Base-by-base conservation (phyloP, 2,888 invertebrate species). In the Theodoxus fluviatilis region DNA sequence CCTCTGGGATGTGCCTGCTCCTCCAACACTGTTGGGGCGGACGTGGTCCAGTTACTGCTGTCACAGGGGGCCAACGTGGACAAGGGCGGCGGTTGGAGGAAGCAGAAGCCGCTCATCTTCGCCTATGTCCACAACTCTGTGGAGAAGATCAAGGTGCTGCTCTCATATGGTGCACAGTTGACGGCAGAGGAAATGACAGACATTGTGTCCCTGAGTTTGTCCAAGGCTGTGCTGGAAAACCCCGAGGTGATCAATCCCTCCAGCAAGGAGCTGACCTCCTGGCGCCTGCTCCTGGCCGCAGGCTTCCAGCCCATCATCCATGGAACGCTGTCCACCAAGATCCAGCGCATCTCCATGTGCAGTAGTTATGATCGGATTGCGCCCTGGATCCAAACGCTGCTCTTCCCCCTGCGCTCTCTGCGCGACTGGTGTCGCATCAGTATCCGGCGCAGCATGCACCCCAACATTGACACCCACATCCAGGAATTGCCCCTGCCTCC, bases 51-150 rank as follows among this genome's bases (percentile, higher is more conserved):
- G 35, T 73, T 83, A 37, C 74, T 83, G n/a, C 78, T 83, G 7
- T 75, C 79, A 47, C 72, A 78, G 49, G 82, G 82, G 15, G 83
- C 82, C 40, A 81, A 83, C 65, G 81, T 81, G 7, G 81, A 82
- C 65, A 80, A 79, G 70, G 82, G 81, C 3, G 81, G 81, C 0
- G 81, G 81, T 1, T 82, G 83, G 79, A 79, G 79, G 68, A 81
- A 80, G 59, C 82, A 80, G 71, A 83, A 83, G 63, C 83, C 83
- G 6, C 68, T 83, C 0, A 81, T 83, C 49, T 79, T 82, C 59
- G 82, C 83, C 0, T 83, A 81, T 75, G 83, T 81, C 40, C 81
- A 82, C 69, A 83, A 83, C 70, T 80, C 82, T 25, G 79, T 82
- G n/a, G 80, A 81, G 40, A 83, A 83, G 76, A 79, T 83, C 43